phyloP scores from a whole-genome alignment of 2,797 vertebrate genomes.

The Liparis tanakae region DNA sequence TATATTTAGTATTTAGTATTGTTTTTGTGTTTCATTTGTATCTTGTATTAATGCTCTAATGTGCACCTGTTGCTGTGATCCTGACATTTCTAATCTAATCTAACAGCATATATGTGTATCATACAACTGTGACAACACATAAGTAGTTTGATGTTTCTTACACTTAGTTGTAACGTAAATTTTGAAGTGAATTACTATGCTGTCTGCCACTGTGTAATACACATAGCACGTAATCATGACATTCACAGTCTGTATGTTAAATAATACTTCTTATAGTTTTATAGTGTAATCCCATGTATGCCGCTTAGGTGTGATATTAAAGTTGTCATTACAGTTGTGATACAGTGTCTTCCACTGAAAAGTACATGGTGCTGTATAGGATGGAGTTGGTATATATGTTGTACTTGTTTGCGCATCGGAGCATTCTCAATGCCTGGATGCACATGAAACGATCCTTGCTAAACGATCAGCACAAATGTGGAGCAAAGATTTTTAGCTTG shows the following conservation, averaged over 20 bases:
- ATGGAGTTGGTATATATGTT: neutral
- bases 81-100: too few species aligned
- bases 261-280: neutral
- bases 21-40: too few species aligned
- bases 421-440: neutral
- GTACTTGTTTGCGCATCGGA: neutral
- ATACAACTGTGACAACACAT: neutral
- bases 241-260: neutral
- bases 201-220: neutral
- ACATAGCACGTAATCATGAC: neutral
- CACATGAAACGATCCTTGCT: neutral
- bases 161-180: neutral
- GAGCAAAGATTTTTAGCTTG: neutral
- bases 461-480: neutral
- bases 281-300: neutral
- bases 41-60: too few species aligned
- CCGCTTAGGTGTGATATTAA: neutral
- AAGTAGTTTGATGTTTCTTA: neutral
- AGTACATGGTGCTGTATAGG: too few species aligned
- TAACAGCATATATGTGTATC: neutral
- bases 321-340: neutral
- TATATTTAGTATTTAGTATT: too few species aligned
- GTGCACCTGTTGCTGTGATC: too few species aligned
- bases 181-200: neutral
- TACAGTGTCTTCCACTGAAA: neutral